Evolutionary conservation across 1,140 invertebrate species (phyloP).

Genomic region (Coelopa frigida): DNA sequence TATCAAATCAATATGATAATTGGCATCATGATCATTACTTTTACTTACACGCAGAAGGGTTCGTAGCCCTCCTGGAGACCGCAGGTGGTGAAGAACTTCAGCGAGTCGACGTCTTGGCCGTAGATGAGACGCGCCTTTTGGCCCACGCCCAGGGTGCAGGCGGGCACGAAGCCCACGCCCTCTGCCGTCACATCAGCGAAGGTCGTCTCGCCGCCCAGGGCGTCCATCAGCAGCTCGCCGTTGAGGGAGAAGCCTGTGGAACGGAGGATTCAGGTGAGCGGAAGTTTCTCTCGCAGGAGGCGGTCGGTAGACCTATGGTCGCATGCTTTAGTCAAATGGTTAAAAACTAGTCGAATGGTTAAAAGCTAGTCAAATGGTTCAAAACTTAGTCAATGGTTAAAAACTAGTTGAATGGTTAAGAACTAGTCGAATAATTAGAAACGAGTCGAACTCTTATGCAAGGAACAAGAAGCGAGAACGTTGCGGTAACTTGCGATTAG

Average conservation of each 20-base stretch:
- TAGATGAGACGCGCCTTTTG: constrained; percentile 73
- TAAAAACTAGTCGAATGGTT: not conserved
- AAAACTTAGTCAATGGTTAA: no score
- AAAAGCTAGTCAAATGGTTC: no score
- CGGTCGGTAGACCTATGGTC: not conserved
- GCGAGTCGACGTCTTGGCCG: constrained; percentile 92
- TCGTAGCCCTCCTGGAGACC: constrained; percentile 98
- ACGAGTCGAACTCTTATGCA: no score
- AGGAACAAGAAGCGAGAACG: no score
- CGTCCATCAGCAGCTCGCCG: constrained; percentile 96
- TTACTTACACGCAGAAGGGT: constrained; percentile 90
- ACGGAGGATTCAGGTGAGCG: no score
- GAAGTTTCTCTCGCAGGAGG: no score
- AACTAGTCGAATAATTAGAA: no score
- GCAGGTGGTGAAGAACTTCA: constrained; percentile 97
- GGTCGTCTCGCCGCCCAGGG: constrained; percentile 93
- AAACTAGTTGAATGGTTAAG: no score
- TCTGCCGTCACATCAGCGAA: constrained; percentile 94
- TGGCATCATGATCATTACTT: no score
- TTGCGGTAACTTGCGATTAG: no score
- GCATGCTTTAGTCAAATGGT: constrained; percentile 3
- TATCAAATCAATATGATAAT: no score
- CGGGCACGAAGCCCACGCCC: constrained; percentile 87
- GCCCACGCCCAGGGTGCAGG: constrained; percentile 78
- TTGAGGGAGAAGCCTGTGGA: constrained; percentile 95